Evolutionary conservation across 2,888 invertebrate genomes (phyloP), one percentile per base, ranked within the genome.

Genomic region (Lasioglossum vierecki): DNA sequence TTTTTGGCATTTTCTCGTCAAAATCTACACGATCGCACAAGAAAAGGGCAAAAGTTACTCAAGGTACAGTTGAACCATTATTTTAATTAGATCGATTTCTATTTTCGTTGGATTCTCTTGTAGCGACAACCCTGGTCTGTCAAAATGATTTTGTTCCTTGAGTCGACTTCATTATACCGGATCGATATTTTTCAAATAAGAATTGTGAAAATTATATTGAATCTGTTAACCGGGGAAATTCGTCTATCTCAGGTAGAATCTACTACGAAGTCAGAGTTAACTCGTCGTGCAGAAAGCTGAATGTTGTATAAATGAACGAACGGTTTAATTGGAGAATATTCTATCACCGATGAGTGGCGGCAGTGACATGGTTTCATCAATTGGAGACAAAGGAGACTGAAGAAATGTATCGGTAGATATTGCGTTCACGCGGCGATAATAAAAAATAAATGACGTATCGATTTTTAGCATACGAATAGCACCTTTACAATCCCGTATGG

Each of bases 121-220:
- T 18, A 66, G 26, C 18, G 18, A 66, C 30, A 39, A n/a, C 8
- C 18, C 8, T 4, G 8, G 8, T 46, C 2, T 30, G 8, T 4
- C 11, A 72, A 72, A 46, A 18, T 22, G 72, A 49, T 49, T 18
- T 44, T 46, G 3, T 49, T 30, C 11, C 49, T 9, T 8, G 30
- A 3, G 2, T 26, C 22, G 13, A 70, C 41, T 41, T 5, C n/a
- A 70, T 11, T 5, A 5, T 9, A 18, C 6, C 9, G 15, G 18
- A 26, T 46, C 13, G 26, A 30, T 26, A 18, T 18, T 53, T 71
- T 60, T 13, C 2, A 44, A 13, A 57, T 26, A 26, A 4, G 1
- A n/a, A 63, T 22, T 1, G 35, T 30, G n/a, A 39, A 63, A 76
- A 57, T 78, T 76, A 63, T 57, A 77, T 75, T 35, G 13, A 66